A percentile compares a stretch with the other conserved stretches of the same genome.
Conservation (phyloP, 1,140 invertebrate genomes). For the Hyles vespertilio region DNA sequence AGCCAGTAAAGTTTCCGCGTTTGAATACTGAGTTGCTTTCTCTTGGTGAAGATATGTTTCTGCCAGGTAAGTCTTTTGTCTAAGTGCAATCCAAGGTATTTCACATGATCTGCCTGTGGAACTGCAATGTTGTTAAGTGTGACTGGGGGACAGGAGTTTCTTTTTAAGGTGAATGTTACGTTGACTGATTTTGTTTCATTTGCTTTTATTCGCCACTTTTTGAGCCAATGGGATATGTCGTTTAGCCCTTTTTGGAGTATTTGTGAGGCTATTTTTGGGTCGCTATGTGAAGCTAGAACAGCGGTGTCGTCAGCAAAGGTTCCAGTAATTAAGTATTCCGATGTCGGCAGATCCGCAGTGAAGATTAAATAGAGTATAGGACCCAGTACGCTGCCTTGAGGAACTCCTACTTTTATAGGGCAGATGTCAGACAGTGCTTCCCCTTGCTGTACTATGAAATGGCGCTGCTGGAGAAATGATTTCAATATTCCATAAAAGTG, state of each 20-base stretch:
- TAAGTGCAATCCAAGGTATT: slow-evolving; percentile 23
- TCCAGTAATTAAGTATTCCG: slow-evolving; percentile 8
- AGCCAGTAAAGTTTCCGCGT: no score
- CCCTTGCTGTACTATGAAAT: no score
- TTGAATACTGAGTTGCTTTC: slow-evolving; percentile 8
- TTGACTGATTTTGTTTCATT: slow-evolving; percentile 13
- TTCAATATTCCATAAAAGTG: no score
- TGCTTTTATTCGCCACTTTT: slow-evolving; percentile 27
- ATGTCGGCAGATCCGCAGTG: slow-evolving; percentile 23
- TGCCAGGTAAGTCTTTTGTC: slow-evolving; percentile 20
- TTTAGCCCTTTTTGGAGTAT: slow-evolving; percentile 12
- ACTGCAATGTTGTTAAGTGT: no score
- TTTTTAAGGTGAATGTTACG: no score
- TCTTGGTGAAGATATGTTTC: slow-evolving; percentile 28
- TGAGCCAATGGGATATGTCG: slow-evolving; percentile 20
- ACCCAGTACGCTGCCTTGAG: slow-evolving; percentile 27
- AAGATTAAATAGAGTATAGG: slow-evolving; percentile 28
- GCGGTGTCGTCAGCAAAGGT: slow-evolving; percentile 35
- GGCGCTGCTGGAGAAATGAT: no score
- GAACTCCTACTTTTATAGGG: not conserved
- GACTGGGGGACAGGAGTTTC: no score
- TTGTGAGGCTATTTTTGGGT: slow-evolving; percentile 13
- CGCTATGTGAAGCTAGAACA: slow-evolving; percentile 19
- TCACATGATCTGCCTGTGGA: slow-evolving; percentile 15
- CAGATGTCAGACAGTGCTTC: no score